Evolutionary conservation across 2,113 vertebrate species (phyloP).

Genomic region (Pomatostomus ruficeps): DNA sequence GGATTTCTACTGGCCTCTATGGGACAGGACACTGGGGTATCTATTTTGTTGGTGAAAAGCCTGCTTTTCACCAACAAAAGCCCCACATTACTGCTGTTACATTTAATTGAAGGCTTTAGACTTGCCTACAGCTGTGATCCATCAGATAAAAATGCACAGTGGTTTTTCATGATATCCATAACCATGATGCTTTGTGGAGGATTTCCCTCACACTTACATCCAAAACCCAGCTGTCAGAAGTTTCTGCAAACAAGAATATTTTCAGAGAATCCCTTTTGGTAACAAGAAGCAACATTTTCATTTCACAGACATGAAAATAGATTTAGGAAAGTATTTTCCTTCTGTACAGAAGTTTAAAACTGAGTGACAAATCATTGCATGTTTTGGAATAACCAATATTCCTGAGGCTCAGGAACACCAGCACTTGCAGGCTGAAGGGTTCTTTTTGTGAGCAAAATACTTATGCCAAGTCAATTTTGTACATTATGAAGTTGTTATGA

Average conservation of each 20-base stretch:
- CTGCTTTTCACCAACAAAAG: neutral
- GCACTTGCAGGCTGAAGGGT: neutral
- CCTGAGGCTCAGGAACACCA: neutral
- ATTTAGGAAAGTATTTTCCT: neutral
- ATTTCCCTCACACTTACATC: neutral
- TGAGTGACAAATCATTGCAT: neutral
- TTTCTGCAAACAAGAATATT: neutral
- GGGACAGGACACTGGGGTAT: neutral
- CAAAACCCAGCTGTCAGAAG: neutral
- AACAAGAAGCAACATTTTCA: neutral
- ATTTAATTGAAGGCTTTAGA: neutral
- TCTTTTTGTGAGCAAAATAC: neutral
- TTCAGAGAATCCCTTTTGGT: neutral
- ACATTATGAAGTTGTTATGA: neutral
- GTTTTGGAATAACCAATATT: neutral
- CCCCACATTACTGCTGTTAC: neutral
- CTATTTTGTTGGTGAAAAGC: neutral
- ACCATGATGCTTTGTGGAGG: neutral
- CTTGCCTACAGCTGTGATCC: neutral
- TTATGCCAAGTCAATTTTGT: neutral
- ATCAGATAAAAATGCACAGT: neutral
- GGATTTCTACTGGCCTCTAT: neutral
- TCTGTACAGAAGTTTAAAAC: rapidly evolving
- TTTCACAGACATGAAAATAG: neutral
- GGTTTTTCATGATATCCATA: neutral